Conservation (phyloP, 2,888 invertebrate species). For the Cylindroiulus punctatus region DNA sequence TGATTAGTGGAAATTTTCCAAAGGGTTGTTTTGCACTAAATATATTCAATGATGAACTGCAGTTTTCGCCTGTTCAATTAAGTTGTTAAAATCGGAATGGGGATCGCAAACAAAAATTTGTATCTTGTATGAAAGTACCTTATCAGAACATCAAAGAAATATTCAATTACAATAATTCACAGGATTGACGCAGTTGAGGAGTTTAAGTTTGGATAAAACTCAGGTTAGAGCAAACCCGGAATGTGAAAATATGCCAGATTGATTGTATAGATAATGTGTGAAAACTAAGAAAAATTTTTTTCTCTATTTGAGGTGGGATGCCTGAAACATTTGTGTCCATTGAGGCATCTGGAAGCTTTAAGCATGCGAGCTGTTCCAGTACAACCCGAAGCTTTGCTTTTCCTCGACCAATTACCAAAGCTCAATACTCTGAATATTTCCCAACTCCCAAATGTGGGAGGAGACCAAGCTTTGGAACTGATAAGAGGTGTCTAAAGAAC, state of each 20-base stretch:
- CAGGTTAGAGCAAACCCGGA: not conserved
- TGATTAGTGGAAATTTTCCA: no score
- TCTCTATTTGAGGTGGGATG: not conserved
- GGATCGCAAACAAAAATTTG: no score
- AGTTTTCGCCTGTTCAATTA: no score
- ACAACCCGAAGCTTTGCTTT: not conserved
- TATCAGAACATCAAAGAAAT: no score
- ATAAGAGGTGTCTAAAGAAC: conserved; percentile 48
- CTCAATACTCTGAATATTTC: conserved; percentile 44
- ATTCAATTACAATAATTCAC: no score
- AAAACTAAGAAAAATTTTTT: not conserved
- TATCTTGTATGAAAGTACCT: no score
- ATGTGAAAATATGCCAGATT: not conserved
- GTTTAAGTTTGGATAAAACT: conserved; percentile 43
- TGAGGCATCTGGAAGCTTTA: conserved; percentile 23
- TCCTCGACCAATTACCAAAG: conserved; percentile 4
- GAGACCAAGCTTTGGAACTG: conserved; percentile 23
- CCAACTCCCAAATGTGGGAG: conserved; percentile 33
- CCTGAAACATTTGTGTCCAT: not conserved
- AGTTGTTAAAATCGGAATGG: no score
- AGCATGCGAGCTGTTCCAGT: not conserved
- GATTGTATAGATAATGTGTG: not conserved
- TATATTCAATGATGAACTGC: no score
- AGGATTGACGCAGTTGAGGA: conserved; percentile 31
- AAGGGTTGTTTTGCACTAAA: no score